These are phyloP conservation scores for Melieria picta DNA, from an alignment of 2,888 invertebrate genomes.

Conservation along the genomic window DNA sequence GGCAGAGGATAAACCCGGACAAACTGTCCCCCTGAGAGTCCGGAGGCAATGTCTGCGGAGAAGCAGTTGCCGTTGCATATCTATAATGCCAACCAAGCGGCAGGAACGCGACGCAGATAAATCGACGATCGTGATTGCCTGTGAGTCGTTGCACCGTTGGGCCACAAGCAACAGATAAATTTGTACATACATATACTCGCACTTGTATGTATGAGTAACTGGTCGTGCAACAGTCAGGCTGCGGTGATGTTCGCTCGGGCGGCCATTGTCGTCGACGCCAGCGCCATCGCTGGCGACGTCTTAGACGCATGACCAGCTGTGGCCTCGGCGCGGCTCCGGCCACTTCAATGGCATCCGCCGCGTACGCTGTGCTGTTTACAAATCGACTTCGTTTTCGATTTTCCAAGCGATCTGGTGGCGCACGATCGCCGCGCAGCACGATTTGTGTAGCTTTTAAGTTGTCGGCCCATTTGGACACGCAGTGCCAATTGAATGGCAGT, in stretches of 20 bases:
- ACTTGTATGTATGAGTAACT: background rate
- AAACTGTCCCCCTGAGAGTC: background rate
- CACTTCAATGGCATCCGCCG: background rate
- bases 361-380: background rate
- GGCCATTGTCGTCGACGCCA: background rate
- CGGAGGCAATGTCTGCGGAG: background rate
- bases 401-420: background rate
- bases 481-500: background rate
- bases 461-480: background rate
- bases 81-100: too few species aligned
- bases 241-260: background rate
- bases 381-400: slow-evolving; percentile 1
- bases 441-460: background rate
- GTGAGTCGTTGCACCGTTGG: background rate
- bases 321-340: background rate
- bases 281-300: background rate
- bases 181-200: background rate
- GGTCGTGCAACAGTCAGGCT: background rate
- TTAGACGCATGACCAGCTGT: background rate
- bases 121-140: slow-evolving; percentile 2
- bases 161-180: background rate
- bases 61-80: background rate
- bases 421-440: background rate
- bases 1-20: too few species aligned
- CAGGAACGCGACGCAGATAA: background rate